Evolutionary conservation across 2,888 invertebrate genomes (phyloP), one percentile per base, ranked within the genome.

Genomic region (Euclidia mi): DNA sequence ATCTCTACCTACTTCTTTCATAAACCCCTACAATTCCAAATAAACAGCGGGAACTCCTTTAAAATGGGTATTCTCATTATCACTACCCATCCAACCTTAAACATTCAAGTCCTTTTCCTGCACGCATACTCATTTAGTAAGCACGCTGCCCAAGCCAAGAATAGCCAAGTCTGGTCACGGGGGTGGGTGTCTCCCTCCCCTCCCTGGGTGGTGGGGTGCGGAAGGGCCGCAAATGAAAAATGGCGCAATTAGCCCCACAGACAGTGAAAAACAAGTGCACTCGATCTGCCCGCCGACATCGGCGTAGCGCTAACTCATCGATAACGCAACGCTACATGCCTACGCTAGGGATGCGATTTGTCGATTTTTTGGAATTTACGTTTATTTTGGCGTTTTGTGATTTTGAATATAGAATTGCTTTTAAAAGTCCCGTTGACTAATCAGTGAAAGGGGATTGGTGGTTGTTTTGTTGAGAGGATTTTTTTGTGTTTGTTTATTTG

Each of bases 241-340:
- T 93, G 87, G 91, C 86, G 90, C 92, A 92, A 93, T 94, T 94
- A 94, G 93, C 89, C 86, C 82, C 88, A 81, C 88, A 90, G 94
- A 94, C 94, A 93, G 93, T 93, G 94, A 94, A 92, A 92, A 92
- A 94, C 92, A 91, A 92, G 92, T 90, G 91, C 91, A 91, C 91
- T 92, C 90, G 85, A 91, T 92, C 92, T 91, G 82, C 79, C 77
- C 75, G 76, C 84, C 79, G 83, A 75, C 81, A 65, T 70, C 76
- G 76, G 46, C 74, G 70, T 67, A 75, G 71, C 79, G 74, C 63
- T 73, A 71, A 77, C 79, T 79, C 84, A 81, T 85, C 87, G 87
- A 89, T 88, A 88, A 79, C 82, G 74, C 67, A 49, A 18, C 28
- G 29, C 34, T 40, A 56, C 41, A 14, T 56, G 66, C 77, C 72